Base-by-base conservation (phyloP, 2,888 invertebrate species). In the Lochmaea capreae region DNA sequence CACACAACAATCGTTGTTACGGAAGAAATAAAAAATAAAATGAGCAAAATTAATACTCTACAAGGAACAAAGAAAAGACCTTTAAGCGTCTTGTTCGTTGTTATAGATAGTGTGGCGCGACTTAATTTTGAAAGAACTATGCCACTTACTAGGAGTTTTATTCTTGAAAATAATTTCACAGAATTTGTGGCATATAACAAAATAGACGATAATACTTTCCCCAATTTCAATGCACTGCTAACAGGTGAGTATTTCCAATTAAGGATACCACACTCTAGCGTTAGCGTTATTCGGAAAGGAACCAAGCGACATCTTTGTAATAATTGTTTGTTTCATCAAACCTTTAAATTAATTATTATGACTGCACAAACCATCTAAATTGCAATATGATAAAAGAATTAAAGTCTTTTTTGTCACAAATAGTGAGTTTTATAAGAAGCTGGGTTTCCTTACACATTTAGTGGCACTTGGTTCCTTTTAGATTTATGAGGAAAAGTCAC, bases 201-300 rank as follows among this genome's bases (percentile, higher is more conserved):
- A 91, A 91, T 95, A 76, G 95, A 92, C 9, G 97, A 97, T 83
- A 97, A 97, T 82, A 97, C 97, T 0, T 95, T 94, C 83, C 96
- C 97, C 0, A 98, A 97, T 86, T 87, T 97, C 66, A 93, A 96
- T 90, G 95, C 96, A 0, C 89, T 94, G 61, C 88, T 95, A 14
- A 92, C 94, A 0, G 97, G 97, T 1, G 89, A 90, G 75, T 84
- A 87, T 39, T 12, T n/a, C 14, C 8, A 43, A 43, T n/a, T 46
- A 1, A n/a, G 42, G 16, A 62, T n/a, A 8, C 9, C 2, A 54
- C 14, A 46, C 12, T 46, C 14, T 49, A n/a, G 12, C 14, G 3
- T n/a, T n/a, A n/a, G n/a, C n/a, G n/a, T n/a, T n/a, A n/a, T n/a
- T n/a, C n/a, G n/a, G n/a, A n/a, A n/a, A n/a, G n/a, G n/a, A n/a